Base-by-base conservation (phyloP, 30 jellyfish, hydroid and myxozoan genomes). In the Rhopilema esculentum region DNA sequence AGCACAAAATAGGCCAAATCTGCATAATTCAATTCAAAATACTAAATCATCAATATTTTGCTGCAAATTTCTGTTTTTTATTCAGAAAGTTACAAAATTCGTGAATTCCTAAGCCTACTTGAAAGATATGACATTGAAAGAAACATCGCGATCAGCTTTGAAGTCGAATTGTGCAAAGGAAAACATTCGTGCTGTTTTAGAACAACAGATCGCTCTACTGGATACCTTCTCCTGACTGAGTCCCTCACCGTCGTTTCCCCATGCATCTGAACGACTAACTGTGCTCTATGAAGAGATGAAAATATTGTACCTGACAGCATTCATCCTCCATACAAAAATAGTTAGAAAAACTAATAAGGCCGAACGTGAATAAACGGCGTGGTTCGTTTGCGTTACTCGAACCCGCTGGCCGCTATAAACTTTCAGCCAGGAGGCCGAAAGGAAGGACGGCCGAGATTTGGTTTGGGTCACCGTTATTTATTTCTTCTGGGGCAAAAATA, bases 311-410 rank as follows among this genome's bases (percentile, higher is more conserved):
- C 69, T 53, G 51, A 64, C 88, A 57, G 66, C 84, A 75, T 73
- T 73, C 88, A 72, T 30, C 73, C 69, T 74, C 94, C 94, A 85
- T 75, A 75, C 79, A 74, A 85, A 84, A 85, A 85, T 85, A 75
- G 94, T 85, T 75, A 80, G 94, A 85, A 85, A 85, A 85, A 85
- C 94, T 85, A 85, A 74, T 85, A 85, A 85, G 82, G 87, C 87
- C 82, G 79, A 71, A 57, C 72, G 81, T 80, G 82, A 80, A 69
- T 32, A 57, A 74, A 74, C 94, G 94, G 94, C 94, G 72, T 85
- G 88, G 52, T 23, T 31, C 53, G 84, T 74, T 61, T 73, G 88
- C 52, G 20, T 19, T 25, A 30, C 83, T 72, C 81, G 76, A 61
- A 68, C 82, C 93, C 93, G 9, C 21, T 31, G 87, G 81, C 87